Evolutionary conservation across 2,113 vertebrate species (phyloP).

Genomic region (Ictalurus furcatus): DNA sequence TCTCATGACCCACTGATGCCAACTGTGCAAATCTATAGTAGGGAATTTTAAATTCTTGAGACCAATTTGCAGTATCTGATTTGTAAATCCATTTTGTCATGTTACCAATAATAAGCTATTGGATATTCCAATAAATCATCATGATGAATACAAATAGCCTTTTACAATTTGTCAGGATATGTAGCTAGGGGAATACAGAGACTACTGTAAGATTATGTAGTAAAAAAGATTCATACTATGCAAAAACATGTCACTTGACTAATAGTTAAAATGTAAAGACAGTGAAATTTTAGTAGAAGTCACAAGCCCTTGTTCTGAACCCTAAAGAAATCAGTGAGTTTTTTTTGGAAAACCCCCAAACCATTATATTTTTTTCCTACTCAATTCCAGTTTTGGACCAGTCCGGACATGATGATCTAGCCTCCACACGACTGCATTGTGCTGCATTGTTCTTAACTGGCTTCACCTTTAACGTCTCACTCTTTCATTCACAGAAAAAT

Average conservation of each 20-base stretch:
- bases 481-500: conserved; percentile 30
- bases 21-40: neutral
- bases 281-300: neutral
- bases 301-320: neutral
- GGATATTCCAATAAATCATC: neutral
- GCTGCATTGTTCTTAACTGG: neutral
- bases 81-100: neutral
- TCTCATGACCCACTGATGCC: neutral
- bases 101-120: neutral
- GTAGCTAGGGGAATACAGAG: neutral
- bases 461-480: neutral
- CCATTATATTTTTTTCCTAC: neutral
- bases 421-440: neutral
- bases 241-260: neutral
- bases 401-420: neutral
- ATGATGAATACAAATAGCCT: neutral
- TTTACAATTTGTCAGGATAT: neutral
- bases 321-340: neutral
- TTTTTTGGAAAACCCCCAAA: neutral
- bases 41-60: neutral
- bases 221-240: neutral
- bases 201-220: neutral
- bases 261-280: neutral
- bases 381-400: neutral
- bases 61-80: neutral